Conservation (phyloP, 2,888 invertebrate genomes). For the Lottia scabra region DNA sequence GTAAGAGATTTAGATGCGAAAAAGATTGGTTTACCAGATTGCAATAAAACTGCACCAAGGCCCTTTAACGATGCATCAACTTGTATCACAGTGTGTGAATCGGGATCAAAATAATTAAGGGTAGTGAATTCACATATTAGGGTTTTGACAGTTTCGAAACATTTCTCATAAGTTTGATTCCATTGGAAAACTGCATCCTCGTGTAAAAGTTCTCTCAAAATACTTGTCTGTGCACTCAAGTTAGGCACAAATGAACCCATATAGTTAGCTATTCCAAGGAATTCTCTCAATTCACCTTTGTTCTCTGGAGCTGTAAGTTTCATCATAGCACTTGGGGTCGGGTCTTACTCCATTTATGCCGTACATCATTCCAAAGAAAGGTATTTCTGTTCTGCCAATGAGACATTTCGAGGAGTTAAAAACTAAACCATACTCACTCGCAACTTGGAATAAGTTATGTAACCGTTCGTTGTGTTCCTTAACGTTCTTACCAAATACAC, state of each 20-base stretch:
- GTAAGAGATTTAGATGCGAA: neutral
- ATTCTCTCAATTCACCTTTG: neutral
- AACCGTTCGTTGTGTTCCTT: neutral
- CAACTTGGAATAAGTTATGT: neutral
- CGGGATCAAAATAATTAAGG: neutral
- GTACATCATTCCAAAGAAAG: conserved; percentile 5
- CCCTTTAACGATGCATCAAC: neutral
- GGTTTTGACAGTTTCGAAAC: neutral
- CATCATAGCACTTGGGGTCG: neutral
- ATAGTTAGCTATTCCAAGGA: neutral
- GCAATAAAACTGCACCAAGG: neutral
- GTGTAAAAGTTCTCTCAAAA: neutral
- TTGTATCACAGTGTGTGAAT: neutral
- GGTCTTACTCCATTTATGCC: neutral
- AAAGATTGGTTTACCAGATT: neutral
- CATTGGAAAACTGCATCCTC: neutral
- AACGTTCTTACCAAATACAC: neutral
- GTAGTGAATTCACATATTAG: neutral
- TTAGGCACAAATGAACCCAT: neutral
- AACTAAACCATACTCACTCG: neutral
- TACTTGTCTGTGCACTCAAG: neutral
- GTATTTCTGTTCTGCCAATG: conserved; percentile 4
- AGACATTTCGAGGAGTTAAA: neutral
- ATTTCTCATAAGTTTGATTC: neutral
- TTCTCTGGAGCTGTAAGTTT: neutral